Evolutionary conservation across 2,113 vertebrate genomes (phyloP), one percentile per base, ranked within the genome.

Genomic region (Labeo catla): DNA sequence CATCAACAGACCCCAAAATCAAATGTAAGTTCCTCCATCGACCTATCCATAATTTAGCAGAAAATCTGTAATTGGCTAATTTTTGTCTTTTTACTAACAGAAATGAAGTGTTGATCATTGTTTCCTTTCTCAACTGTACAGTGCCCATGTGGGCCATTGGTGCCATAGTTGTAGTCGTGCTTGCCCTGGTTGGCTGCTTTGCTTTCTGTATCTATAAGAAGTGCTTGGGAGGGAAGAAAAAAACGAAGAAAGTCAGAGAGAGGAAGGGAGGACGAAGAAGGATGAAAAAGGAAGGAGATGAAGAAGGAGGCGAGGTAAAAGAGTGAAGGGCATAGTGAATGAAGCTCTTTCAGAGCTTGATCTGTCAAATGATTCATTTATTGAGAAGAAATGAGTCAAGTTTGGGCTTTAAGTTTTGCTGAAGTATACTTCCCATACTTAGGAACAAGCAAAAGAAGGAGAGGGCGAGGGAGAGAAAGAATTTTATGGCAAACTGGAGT

Each of bases 71-170:
- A 16, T 45, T 45, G 36, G 9, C 19, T 15, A 15, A 16, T 19
- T 3, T n/a, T 39, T n/a, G 7, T 59, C 0, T 21, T 74, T 49
- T 74, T 23, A 74, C 9, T 28, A 15, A 50, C 12, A 50, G 5
- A 50, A 34, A 34, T 4, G 0, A 52, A 4, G 39, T 36, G 23
- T 0, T 34, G 50, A 16, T 59, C 6, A 57, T 79, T 59, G 12
- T 11, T 12, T 57, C 8, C 23, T 76, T 84, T 10, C 59, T 74
- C 19, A 16, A 61, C 39, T 77, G 74, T 74, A 63, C 92, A 97
- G 96, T 97, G 92, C 96, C 96, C 36, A 95, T 96, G 90, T 98
- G 96, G 96, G 96, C 95, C 1, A 87, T 97, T 84, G 96, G 96
- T 34, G 95, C 95, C 86, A 95, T 97, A 21, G 90, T 96, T 76